These are phyloP conservation scores for Pelmatolapia mariae DNA, from an alignment of 2,113 vertebrate genomes.

Conservation along the genomic window DNA sequence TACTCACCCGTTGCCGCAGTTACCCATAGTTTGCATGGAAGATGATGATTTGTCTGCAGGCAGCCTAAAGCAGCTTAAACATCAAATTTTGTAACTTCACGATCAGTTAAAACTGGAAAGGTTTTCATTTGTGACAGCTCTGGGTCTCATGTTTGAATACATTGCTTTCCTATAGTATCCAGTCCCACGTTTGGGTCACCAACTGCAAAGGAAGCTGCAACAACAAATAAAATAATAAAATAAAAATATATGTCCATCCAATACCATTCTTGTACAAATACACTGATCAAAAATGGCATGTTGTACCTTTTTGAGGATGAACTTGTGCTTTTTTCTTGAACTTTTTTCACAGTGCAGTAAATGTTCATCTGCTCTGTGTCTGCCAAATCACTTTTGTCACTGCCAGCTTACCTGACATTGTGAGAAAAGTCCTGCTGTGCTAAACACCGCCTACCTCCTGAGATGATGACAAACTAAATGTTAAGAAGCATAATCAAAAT, in stretches of 20 bases:
- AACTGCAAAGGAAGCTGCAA: neutral
- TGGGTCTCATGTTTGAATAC: neutral
- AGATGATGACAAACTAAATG: neutral
- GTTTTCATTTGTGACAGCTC: neutral
- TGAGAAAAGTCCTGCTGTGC: neutral
- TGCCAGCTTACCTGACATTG: neutral
- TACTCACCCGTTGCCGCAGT: neutral
- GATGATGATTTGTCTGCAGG: neutral
- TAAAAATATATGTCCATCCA: neutral
- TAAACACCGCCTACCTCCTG: neutral
- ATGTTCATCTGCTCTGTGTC: neutral
- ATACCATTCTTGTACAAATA: neutral
- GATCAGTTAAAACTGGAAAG: neutral
- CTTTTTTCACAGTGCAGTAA: neutral
- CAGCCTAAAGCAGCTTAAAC: neutral
- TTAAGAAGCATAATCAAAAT: neutral
- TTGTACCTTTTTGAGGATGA: accelerated
- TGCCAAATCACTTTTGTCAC: neutral
- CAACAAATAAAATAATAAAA: neutral
- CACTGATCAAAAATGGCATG: neutral
- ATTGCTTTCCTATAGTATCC: neutral
- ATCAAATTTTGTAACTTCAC: neutral
- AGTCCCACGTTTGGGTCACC: neutral
- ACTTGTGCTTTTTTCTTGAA: neutral
- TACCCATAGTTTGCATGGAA: neutral